Evolutionary conservation across 2,113 vertebrate genomes (phyloP).

Genomic region (Zosterops lateralis): DNA sequence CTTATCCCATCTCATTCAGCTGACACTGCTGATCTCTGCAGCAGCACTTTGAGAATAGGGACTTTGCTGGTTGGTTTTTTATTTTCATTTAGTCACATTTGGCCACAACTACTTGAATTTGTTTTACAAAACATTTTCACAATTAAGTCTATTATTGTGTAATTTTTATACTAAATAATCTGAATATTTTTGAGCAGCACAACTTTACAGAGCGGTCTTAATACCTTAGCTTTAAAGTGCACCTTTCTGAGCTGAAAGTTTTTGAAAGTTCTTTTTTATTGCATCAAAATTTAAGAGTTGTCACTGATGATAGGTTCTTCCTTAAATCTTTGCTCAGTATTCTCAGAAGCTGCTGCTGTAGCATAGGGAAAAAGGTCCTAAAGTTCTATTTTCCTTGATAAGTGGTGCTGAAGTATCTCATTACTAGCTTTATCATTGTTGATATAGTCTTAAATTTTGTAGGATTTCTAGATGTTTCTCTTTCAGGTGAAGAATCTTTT

Average conservation of each 20-base stretch:
- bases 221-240: not conserved
- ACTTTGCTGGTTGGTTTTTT: not conserved
- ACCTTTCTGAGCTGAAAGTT: not conserved
- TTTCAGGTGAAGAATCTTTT: not conserved
- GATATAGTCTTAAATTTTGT: not conserved
- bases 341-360: not conserved
- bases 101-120: not conserved
- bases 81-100: not conserved
- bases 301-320: not conserved
- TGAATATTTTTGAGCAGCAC: not conserved
- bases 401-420: not conserved
- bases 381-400: not conserved
- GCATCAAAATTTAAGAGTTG: not conserved
- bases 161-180: not conserved
- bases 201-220: not conserved
- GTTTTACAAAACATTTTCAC: not conserved
- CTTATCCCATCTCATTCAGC: not conserved
- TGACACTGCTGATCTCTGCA: not conserved
- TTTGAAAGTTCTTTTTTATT: not conserved
- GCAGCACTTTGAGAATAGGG: not conserved
- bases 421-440: not conserved
- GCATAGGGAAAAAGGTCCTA: not conserved
- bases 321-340: not conserved
- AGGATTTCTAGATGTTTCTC: not conserved
- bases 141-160: not conserved